phyloP scores from a whole-genome alignment of 2,113 vertebrate genomes.

The Muscicapa adusta region DNA sequence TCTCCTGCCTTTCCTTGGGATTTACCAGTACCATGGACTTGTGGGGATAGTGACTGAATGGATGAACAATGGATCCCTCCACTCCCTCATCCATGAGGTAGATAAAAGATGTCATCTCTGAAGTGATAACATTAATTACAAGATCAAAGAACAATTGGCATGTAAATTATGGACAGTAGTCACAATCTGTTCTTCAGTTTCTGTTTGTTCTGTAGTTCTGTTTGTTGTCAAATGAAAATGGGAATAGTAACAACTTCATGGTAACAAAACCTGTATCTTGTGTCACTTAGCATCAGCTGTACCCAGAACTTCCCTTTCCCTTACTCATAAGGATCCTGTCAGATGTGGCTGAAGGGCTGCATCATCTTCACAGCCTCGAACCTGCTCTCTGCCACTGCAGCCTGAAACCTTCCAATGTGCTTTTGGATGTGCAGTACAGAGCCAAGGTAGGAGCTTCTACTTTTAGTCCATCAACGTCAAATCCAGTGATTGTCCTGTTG shows the following conservation, averaged over 20 bases:
- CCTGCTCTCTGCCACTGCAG: conserved; percentile 50
- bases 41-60: conserved; percentile 68
- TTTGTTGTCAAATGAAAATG: neutral
- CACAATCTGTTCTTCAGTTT: neutral
- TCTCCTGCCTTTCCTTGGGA: conserved; percentile 61
- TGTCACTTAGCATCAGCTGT: conserved; percentile 49
- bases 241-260: neutral
- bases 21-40: conserved; percentile 55
- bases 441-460: conserved; percentile 66
- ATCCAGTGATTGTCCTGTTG: neutral
- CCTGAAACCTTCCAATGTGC: conserved; percentile 73
- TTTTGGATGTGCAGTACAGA: conserved; percentile 66
- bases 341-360: conserved; percentile 70
- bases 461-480: neutral
- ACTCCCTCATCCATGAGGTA: conserved; percentile 73
- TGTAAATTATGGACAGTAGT: neutral
- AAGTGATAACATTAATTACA: neutral
- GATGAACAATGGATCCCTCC: conserved; percentile 74
- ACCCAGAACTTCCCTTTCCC: conserved; percentile 60
- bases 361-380: conserved; percentile 58
- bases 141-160: neutral
- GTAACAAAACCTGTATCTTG: neutral
- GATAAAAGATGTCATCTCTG: neutral
- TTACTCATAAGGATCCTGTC: conserved; percentile 63
- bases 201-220: neutral